Conservation (phyloP, 2,888 invertebrate genomes). For the Netelia fuscicornis region DNA sequence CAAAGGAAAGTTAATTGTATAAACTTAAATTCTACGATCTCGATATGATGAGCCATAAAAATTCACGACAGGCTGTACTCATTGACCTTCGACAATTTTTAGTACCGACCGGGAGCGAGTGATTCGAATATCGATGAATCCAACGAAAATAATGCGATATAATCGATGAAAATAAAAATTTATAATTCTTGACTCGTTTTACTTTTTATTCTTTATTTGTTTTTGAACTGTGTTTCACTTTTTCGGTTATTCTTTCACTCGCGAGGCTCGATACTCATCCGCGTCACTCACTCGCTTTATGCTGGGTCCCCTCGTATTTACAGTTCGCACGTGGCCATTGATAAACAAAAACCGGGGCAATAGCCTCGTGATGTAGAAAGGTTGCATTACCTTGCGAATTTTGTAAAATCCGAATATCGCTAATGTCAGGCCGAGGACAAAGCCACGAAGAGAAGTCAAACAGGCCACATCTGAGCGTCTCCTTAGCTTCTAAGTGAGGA, state of each 20-base stretch:
- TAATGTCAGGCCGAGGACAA: conserved; percentile 31
- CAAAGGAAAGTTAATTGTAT: neutral
- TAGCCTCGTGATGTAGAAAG: conserved; percentile 20
- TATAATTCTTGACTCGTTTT: neutral
- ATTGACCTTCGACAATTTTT: conserved; percentile 53
- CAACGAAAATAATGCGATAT: conserved; percentile 19
- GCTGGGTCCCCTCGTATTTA: conserved; percentile 21
- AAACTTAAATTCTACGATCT: neutral
- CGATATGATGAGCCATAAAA: conserved; percentile 20
- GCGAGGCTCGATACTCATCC: neutral
- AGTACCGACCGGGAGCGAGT: conserved; percentile 22
- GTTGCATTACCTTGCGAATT: conserved; percentile 51
- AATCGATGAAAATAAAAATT: conserved; percentile 6
- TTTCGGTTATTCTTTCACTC: neutral
- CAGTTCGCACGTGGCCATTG: conserved; percentile 58
- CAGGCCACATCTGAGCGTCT: conserved; percentile 71
- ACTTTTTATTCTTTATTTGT: neutral
- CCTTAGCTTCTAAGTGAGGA: conserved; percentile 70
- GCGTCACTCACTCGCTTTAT: conserved; percentile 9
- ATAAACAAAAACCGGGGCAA: conserved; percentile 63
- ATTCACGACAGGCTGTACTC: conserved; percentile 25
- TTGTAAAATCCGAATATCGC: conserved; percentile 30
- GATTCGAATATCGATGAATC: conserved; percentile 53
- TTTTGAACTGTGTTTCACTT: neutral
- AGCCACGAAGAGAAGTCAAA: conserved; percentile 41